Conservation (phyloP, 2,113 vertebrate species). For the Ellobius talpinus region DNA sequence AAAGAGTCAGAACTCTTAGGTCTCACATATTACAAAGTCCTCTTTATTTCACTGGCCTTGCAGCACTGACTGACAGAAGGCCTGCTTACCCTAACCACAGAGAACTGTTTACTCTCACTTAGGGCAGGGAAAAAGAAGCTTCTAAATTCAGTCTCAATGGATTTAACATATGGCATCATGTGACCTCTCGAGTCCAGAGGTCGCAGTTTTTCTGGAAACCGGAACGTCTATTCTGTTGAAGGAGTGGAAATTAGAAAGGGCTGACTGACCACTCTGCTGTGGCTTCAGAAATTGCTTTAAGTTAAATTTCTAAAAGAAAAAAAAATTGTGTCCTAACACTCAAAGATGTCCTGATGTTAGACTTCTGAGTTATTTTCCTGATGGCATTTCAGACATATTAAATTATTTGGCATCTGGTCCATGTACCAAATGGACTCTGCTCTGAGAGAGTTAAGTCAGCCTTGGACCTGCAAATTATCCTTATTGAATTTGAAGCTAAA, state of each 20-base stretch:
- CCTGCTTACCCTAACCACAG: background rate
- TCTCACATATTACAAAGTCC: constrained; percentile 61
- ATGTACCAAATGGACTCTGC: constrained; percentile 36
- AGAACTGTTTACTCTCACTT: constrained; percentile 58
- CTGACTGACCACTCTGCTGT: constrained; percentile 12
- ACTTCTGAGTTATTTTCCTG: constrained; percentile 44
- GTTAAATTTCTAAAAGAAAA: constrained; percentile 63
- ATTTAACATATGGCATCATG: constrained; percentile 79
- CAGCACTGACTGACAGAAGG: background rate
- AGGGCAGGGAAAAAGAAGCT: constrained; percentile 45
- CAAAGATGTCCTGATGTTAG: constrained; percentile 57
- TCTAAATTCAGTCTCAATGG: constrained; percentile 74
- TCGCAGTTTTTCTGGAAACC: constrained; percentile 61
- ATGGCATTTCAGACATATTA: constrained; percentile 61
- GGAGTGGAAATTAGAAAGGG: constrained; percentile 62
- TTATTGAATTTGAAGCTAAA: constrained; percentile 75
- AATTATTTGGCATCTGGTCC: constrained; percentile 74
- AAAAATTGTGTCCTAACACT: background rate
- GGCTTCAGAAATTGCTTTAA: constrained; percentile 55
- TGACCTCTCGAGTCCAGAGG: constrained; percentile 71
- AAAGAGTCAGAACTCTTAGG: constrained; percentile 56
- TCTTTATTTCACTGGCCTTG: constrained; percentile 58
- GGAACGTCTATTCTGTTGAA: constrained; percentile 52
- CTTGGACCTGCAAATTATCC: constrained; percentile 59
- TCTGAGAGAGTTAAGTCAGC: constrained; percentile 38